Evolutionary conservation across 2,888 invertebrate species (phyloP), one percentile per base, ranked within the genome.

Genomic region (Orgyia antiqua): DNA sequence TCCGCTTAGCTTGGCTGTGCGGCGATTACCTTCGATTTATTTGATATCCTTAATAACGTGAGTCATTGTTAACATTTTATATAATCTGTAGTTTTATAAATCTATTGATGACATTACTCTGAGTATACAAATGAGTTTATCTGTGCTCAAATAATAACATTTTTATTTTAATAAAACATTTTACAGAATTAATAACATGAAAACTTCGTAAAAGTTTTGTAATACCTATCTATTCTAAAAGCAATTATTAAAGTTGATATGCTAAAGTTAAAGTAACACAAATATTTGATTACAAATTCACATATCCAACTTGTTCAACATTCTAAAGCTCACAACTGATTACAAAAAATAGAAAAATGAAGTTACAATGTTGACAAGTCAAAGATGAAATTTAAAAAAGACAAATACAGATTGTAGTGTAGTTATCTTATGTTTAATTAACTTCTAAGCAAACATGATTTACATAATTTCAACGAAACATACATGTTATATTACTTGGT

Each of bases 371-470:
- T 76, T 73, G 65, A 69, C 72, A 55, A 56, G 39, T 57, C 50
- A 60, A 62, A 63, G 41, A 48, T 42, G 47, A 45, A 72, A 65
- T 63, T 58, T 51, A 58, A 61, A 71, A 71, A 71, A 77, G 70
- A 51, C 72, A 82, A 82, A 83, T 80, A 82, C 58, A 59, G 65
- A 68, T 64, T 63, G 27, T 53, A 52, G 58, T 56, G 62, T 15
- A 15, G 66, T 78, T 82, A 83, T 83, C 83, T 76, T 48, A 39
- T 80, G 79, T 83, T 78, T 80, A 83, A 83, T 83, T 76, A 82
- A 68, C 63, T 55, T 62, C 46, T 67, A 57, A 65, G 64, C 70
- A 71, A 61, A 79, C 76, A 72, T 57, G 70, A 79, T 82, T 78
- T 77, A 76, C 79, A 79, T 80, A 70, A 73, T 71, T 67, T 77